Evolutionary conservation across 2,113 vertebrate genomes (phyloP).

Genomic region (Otis tarda): DNA sequence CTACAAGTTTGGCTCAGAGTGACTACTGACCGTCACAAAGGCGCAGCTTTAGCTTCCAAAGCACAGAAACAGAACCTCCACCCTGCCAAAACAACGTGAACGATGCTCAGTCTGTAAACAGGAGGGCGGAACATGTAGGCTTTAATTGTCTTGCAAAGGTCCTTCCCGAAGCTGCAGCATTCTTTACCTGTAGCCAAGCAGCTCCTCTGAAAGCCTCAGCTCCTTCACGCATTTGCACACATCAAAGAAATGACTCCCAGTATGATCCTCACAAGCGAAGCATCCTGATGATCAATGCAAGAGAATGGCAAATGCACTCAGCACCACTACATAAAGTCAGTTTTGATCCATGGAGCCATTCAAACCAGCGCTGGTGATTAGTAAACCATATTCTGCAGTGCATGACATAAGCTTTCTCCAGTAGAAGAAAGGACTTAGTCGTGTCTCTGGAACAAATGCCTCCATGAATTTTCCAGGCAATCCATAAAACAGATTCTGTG

Average conservation of each 20-base stretch:
- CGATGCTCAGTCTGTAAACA: background rate
- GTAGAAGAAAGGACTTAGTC: background rate
- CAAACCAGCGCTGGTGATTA: conserved; percentile 21
- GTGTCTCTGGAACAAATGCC: conserved; percentile 15
- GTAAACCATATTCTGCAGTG: background rate
- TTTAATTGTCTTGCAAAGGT: background rate
- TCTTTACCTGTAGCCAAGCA: conserved; percentile 17
- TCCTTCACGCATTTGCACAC: background rate
- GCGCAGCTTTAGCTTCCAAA: background rate
- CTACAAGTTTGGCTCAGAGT: background rate
- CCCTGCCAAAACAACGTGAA: background rate
- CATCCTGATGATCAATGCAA: conserved; percentile 9
- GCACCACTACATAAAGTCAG: background rate
- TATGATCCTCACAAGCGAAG: background rate
- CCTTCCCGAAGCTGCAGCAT: background rate
- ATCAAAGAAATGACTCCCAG: conserved; percentile 47
- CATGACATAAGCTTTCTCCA: conserved; percentile 5
- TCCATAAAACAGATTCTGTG: conserved; percentile 26
- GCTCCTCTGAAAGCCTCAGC: background rate
- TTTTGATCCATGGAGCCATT: conserved; percentile 52
- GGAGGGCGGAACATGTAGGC: background rate
- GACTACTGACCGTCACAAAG: background rate
- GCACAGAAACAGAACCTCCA: background rate
- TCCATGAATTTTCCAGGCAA: conserved; percentile 7
- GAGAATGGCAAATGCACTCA: background rate